These are phyloP conservation scores for Tinea pellionella DNA, from an alignment of 2,888 invertebrate species.

Conservation along the genomic window DNA sequence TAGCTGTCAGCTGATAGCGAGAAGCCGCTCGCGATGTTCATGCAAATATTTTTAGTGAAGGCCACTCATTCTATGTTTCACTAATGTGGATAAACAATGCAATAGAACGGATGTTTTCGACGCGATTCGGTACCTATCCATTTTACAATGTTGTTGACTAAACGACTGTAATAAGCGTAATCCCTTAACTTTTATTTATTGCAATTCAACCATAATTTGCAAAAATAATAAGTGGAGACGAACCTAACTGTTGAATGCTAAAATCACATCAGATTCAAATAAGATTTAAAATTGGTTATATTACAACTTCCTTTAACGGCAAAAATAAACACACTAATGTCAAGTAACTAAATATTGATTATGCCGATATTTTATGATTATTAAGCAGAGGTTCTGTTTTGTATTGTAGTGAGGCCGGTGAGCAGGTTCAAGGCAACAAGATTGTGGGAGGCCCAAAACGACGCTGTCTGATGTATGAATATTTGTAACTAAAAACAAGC, in stretches of 20 bases:
- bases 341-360: not conserved
- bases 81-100: conserved; percentile 18
- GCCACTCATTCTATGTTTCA: conserved; percentile 15
- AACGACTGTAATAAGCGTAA: not conserved
- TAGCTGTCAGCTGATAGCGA: conserved; percentile 45
- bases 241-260: no score
- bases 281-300: no score
- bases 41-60: conserved; percentile 19
- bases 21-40: conserved; percentile 16
- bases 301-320: no score
- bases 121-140: not conserved
- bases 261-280: no score
- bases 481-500: not conserved
- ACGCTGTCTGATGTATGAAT: not conserved
- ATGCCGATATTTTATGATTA: not conserved
- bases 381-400: not conserved
- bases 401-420: conserved; percentile 6
- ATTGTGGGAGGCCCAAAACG: conserved; percentile 38
- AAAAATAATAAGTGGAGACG: no score
- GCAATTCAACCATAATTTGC: no score
- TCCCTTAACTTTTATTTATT: no score
- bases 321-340: no score
- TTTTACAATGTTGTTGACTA: not conserved
- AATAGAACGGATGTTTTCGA: conserved; percentile 17
- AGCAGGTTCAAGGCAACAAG: conserved; percentile 45